These are phyloP conservation scores for Charina bottae DNA, from an alignment of 2,113 vertebrate species.

Conservation along the genomic window DNA sequence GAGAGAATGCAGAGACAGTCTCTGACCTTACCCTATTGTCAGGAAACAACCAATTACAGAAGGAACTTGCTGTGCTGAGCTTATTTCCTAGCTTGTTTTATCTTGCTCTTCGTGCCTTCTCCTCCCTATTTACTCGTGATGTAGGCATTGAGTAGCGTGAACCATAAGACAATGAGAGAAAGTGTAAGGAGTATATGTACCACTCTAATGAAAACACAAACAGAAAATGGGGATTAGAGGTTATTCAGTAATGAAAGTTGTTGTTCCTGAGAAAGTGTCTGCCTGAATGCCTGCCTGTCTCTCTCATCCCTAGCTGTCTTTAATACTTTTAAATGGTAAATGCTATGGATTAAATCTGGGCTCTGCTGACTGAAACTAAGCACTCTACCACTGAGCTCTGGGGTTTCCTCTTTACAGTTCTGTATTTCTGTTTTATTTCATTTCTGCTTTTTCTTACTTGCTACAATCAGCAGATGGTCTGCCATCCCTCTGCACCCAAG, in stretches of 20 bases:
- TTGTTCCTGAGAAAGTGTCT: background rate
- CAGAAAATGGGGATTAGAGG: background rate
- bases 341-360: background rate
- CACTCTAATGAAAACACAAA: background rate
- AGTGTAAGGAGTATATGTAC: background rate
- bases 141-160: background rate
- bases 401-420: background rate
- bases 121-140: background rate
- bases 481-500: background rate
- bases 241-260: background rate
- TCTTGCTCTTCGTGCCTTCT: background rate
- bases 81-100: background rate
- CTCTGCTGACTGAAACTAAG: background rate
- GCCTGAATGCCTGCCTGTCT: background rate
- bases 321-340: background rate
- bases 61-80: background rate
- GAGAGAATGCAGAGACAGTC: background rate
- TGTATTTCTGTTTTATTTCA: background rate
- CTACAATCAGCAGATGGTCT: background rate
- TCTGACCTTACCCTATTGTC: background rate
- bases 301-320: background rate
- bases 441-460: background rate
- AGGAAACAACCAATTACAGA: background rate
- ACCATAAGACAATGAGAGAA: background rate
- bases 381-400: background rate